These are phyloP conservation scores for Aphelenchoides besseyi DNA, from an alignment of 1,140 invertebrate species.

Conservation along the genomic window DNA sequence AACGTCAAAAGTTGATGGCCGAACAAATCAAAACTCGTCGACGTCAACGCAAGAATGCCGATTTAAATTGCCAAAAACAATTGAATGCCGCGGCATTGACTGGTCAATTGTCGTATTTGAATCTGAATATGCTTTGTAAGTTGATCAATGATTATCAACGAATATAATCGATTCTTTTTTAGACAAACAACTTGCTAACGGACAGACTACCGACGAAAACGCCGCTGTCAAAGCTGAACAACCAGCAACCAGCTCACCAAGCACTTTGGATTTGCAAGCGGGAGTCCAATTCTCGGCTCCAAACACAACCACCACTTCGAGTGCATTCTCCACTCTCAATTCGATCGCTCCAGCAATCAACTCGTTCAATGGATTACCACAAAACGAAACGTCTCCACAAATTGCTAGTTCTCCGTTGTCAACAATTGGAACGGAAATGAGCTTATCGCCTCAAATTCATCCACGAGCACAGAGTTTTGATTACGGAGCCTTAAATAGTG, in stretches of 20 bases:
- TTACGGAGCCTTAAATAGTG: neutral
- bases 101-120: neutral
- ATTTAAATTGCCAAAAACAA: constrained; percentile 36
- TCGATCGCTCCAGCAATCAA: neutral
- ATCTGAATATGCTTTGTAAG: constrained; percentile 34
- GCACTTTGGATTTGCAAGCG: neutral
- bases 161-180: neutral
- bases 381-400: neutral
- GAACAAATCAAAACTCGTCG: constrained; percentile 61
- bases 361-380: neutral
- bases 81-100: neutral
- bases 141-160: neutral
- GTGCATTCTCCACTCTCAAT: neutral
- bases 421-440: constrained; percentile 14
- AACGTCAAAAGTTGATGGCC: constrained; percentile 59
- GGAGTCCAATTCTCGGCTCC: too few species aligned
- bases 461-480: neutral
- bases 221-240: neutral
- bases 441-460: neutral
- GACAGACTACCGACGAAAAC: neutral
- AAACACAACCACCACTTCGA: neutral
- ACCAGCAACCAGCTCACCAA: neutral
- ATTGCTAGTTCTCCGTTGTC: neutral
- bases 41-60: constrained; percentile 53
- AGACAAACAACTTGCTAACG: neutral